A percentile compares a stretch with the other conserved stretches of the same genome.
Conservation (phyloP, 1,140 invertebrate genomes). For the Philopotamus ludificatus region DNA sequence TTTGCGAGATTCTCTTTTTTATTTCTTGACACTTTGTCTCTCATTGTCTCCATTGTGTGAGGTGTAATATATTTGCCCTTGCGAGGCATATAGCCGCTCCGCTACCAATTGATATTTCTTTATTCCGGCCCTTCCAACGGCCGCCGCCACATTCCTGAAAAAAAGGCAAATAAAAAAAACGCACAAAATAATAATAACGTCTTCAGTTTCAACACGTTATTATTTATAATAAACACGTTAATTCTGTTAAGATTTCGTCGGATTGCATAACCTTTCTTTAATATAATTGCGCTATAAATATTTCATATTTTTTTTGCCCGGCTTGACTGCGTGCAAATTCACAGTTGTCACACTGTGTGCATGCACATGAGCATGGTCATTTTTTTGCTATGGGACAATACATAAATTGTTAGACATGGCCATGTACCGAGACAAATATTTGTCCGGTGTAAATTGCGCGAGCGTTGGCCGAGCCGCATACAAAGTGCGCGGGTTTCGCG, state of each 20-base stretch:
- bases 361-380: too few species aligned
- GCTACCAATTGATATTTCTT: constrained; percentile 35
- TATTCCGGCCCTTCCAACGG: constrained; percentile 13
- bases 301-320: too few species aligned
- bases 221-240: too few species aligned
- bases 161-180: too few species aligned
- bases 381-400: too few species aligned
- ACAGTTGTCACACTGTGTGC: too few species aligned
- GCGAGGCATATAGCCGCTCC: constrained; percentile 5
- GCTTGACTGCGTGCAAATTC: too few species aligned
- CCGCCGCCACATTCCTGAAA: background rate
- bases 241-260: too few species aligned
- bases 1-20: constrained; percentile 14
- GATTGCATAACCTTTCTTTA: too few species aligned
- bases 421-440: constrained; percentile 15
- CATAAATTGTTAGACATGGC: constrained; percentile 12
- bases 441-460: constrained; percentile 28
- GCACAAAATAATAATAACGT: too few species aligned
- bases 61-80: constrained; percentile 32
- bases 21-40: constrained; percentile 36
- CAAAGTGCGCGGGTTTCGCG: constrained; percentile 18
- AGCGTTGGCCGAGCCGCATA: background rate
- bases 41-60: constrained; percentile 35
- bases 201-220: too few species aligned
- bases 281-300: too few species aligned